Evolutionary conservation across 2,888 invertebrate species (phyloP).

Genomic region (Drosophila antonietae): DNA sequence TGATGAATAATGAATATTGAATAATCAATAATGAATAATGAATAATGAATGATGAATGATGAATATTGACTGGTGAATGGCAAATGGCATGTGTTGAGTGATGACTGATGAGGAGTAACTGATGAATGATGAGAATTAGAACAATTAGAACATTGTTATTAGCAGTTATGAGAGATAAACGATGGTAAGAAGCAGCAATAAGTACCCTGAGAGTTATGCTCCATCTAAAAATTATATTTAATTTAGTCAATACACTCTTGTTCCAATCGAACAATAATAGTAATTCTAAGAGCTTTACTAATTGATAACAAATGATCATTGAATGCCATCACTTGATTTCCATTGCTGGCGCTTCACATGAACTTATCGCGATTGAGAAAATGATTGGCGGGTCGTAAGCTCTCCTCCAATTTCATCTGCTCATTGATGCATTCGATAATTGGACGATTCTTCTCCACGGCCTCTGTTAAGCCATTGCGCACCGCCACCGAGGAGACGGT

Average conservation of each 20-base stretch:
- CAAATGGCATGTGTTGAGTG: neutral
- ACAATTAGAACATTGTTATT: too few relatives aligned
- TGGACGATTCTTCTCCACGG: conserved; percentile 86
- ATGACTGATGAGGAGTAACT: neutral
- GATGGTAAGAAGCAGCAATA: too few relatives aligned
- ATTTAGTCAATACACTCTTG: neutral
- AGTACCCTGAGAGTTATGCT: neutral
- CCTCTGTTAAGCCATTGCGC: conserved; percentile 87
- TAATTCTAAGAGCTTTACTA: neutral
- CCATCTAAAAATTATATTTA: conserved; percentile 18
- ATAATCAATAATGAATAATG: neutral
- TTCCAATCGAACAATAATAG: neutral
- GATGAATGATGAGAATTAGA: neutral
- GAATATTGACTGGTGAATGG: neutral
- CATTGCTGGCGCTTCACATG: conserved; percentile 61
- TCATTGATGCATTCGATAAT: conserved; percentile 87
- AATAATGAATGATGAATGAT: neutral
- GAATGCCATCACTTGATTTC: neutral
- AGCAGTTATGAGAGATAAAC: too few relatives aligned
- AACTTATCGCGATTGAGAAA: conserved; percentile 85
- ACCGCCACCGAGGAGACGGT: conserved; percentile 88
- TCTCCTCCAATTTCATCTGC: conserved; percentile 83
- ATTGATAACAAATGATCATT: neutral
- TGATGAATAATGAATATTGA: neutral
- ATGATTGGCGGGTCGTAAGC: conserved; percentile 85